Evolutionary conservation across 2,797 vertebrate genomes (phyloP).

Genomic region (Chaunax sp.): DNA sequence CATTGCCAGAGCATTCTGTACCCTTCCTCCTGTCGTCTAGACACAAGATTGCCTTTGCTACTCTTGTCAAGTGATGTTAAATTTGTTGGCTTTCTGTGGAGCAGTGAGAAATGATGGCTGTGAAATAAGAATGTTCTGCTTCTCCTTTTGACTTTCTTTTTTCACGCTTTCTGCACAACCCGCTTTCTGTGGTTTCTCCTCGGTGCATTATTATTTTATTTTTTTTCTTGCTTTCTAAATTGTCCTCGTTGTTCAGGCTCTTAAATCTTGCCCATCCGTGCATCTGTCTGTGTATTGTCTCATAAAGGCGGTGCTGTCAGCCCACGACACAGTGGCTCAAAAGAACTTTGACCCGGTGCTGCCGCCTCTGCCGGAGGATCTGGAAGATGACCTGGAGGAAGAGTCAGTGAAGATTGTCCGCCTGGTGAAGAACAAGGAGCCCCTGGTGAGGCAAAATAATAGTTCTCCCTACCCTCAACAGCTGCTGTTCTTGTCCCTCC

Average conservation of each 20-base stretch:
- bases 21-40: not conserved
- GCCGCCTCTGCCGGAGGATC: constrained; percentile 90
- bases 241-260: not conserved
- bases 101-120: constrained; percentile 14
- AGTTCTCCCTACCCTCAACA: not conserved
- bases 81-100: constrained; percentile 32
- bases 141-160: not conserved
- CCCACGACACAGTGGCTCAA: constrained; percentile 94
- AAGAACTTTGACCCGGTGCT: constrained; percentile 95
- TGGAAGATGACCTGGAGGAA: constrained; percentile 91
- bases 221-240: not conserved
- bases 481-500: constrained; percentile 1
- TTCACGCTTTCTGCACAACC: too few species aligned
- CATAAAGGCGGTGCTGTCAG: constrained; percentile 89
- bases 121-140: not conserved
- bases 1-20: constrained; percentile 14
- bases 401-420: constrained; percentile 96
- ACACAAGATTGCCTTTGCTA: constrained; percentile 45
- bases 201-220: not conserved
- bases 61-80: constrained; percentile 49
- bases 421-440: constrained; percentile 95
- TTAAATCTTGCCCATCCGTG: not conserved
- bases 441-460: constrained; percentile 82
- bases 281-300: not conserved
- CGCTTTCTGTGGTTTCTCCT: not conserved